phyloP scores from a whole-genome alignment of 2,888 invertebrate genomes.

The Scaptomyza tumidula region DNA sequence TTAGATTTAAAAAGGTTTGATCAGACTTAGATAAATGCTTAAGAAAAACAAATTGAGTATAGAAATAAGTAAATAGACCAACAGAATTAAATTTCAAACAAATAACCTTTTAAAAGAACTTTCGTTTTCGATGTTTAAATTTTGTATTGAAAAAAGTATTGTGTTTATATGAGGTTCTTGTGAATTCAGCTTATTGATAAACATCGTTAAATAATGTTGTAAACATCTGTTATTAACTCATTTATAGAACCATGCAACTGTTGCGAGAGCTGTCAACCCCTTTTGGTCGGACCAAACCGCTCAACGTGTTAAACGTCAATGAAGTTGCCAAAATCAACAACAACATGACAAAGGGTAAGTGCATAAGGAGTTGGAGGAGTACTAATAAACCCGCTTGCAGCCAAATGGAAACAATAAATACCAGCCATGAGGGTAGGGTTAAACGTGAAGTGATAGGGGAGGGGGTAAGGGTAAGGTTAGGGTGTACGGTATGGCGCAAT shows the following conservation, averaged over 20 bases:
- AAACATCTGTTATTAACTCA: constrained; percentile 70
- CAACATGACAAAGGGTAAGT: constrained; percentile 37
- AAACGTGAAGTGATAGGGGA: not conserved
- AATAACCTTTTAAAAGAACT: not conserved
- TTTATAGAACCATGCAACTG: constrained; percentile 37
- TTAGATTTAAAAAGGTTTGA: not conserved
- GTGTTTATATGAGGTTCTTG: constrained; percentile 11
- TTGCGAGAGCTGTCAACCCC: constrained; percentile 35
- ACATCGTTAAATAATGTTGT: constrained; percentile 58
- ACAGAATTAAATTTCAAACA: no score
- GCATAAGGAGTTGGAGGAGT: constrained; percentile 2
- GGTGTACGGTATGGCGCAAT: constrained; percentile 39
- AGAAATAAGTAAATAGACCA: no score
- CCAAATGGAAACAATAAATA: constrained; percentile 71
- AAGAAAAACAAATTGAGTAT: no score
- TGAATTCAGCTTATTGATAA: constrained; percentile 36
- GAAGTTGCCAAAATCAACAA: constrained; percentile 78
- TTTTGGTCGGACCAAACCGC: constrained; percentile 7
- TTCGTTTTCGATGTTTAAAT: constrained; percentile 8
- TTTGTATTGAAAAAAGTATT: constrained; percentile 18
- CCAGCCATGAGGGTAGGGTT: constrained; percentile 18
- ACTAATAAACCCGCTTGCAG: constrained; percentile 62
- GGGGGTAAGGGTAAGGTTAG: not conserved
- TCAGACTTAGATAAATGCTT: not conserved
- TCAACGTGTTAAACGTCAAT: constrained; percentile 78